Evolutionary conservation across 2,113 vertebrate genomes (phyloP).

Genomic region (Tichodroma muraria): DNA sequence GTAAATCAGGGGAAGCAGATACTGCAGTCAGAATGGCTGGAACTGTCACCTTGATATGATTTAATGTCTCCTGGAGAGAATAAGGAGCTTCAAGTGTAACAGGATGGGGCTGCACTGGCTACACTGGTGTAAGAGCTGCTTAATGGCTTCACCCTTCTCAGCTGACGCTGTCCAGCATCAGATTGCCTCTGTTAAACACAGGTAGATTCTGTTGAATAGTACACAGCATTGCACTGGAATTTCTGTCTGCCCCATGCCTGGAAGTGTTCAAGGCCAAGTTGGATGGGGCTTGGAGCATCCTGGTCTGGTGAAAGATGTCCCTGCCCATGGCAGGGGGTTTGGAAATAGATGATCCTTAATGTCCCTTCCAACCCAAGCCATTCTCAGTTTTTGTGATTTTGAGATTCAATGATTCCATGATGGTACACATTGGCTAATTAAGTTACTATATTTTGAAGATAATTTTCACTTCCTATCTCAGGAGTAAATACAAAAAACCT

Average conservation of each 20-base stretch:
- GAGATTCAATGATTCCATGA: not conserved
- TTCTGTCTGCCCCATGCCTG: not conserved
- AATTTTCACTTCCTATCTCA: not conserved
- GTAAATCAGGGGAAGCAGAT: not conserved
- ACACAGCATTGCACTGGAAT: too few species aligned
- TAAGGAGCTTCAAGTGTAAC: not conserved
- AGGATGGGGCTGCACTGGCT: not conserved
- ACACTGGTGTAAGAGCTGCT: not conserved
- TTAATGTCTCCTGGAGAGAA: not conserved
- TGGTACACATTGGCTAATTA: not conserved
- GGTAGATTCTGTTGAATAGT: not conserved
- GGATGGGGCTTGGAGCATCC: not conserved
- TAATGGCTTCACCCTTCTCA: not conserved
- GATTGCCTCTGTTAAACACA: not conserved
- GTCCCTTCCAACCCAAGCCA: not conserved
- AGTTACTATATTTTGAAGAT: not conserved
- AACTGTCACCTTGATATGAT: not conserved
- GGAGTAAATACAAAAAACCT: not conserved
- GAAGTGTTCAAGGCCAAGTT: not conserved
- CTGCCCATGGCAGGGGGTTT: not conserved
- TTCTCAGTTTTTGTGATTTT: not conserved
- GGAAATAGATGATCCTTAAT: not conserved
- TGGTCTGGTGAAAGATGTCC: fast-evolving
- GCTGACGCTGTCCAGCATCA: not conserved
- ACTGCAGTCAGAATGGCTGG: not conserved